Evolutionary conservation across 2,113 vertebrate genomes (phyloP), one percentile per base, ranked within the genome.

Genomic region (Prunella himalayana): DNA sequence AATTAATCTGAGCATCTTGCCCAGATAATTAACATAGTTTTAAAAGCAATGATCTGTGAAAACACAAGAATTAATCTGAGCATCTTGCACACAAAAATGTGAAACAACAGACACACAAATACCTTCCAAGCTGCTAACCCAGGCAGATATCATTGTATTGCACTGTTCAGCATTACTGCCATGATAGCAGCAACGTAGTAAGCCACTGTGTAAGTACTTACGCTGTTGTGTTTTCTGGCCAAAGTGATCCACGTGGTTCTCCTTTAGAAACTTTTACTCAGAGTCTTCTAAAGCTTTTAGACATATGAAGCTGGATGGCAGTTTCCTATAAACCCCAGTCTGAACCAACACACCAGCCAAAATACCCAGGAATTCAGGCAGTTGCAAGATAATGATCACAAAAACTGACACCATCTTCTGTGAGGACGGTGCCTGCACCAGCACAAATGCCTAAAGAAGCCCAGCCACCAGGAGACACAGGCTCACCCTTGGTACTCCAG

Each of bases 401-500:
- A 24, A 73, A 88, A 9, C 30, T 7, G 0, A 7, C 47, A 49
- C 6, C 24, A 14, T 25, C 45, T 45, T 89, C 63, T 41, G 44
- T n/a, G 44, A 84, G 64, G 73, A 59, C 0, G 5, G 22, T 5
- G 17, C 35, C 50, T 24, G 44, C 21, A 53, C 10, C 41, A 76
- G 63, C 35, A 30, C 12, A 44, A 59, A 69, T 20, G 19, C 25
- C 10, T 35, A 4, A 22, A 5, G 28, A 71, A 76, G 19, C 25
- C 22, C 39, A 41, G 63, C 12, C 53, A 54, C 8, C 28, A 77
- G 39, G 39, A 72, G 37, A 31, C 69, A 54, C 11, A 15, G 41
- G 25, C 17, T 61, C 11, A 11, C 31, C 16, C 44, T 72, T 0
- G 0, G 21, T 41, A 8, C 6, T 15, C 22, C 4, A 77, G 56